phyloP scores from a whole-genome alignment of 2,113 vertebrate species.

The Neolamprologus hecqui region DNA sequence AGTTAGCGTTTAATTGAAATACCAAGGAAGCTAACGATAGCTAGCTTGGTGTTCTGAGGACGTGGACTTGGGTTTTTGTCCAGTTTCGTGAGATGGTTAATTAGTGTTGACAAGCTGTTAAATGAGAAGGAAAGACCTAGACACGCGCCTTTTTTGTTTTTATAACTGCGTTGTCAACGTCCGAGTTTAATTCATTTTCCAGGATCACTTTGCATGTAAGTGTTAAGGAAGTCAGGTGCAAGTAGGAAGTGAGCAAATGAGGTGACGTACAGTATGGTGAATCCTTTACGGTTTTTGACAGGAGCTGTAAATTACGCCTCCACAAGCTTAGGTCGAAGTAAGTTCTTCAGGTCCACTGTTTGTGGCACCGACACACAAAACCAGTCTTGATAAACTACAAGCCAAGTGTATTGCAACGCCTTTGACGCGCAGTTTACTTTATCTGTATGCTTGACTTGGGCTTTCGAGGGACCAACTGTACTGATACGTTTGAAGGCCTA shows the following conservation, averaged over 20 bases:
- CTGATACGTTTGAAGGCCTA: not conserved
- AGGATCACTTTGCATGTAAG: not conserved
- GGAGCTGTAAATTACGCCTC: not conserved
- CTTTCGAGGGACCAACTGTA: not conserved
- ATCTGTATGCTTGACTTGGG: not conserved
- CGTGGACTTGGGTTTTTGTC: not conserved
- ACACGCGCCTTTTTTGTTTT: not conserved
- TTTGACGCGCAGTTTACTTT: not conserved
- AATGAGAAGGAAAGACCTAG: not conserved
- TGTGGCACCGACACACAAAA: not conserved
- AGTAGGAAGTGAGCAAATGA: constrained; percentile 39
- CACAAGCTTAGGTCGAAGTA: not conserved
- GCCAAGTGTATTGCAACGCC: not conserved
- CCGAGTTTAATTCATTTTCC: not conserved
- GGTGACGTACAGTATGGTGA: not conserved
- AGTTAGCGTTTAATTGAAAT: not conserved
- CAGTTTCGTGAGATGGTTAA: not conserved
- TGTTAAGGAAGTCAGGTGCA: constrained; percentile 23
- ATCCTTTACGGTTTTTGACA: not conserved
- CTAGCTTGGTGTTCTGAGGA: not conserved
- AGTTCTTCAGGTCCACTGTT: not conserved
- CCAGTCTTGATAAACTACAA: not conserved
- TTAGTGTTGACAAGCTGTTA: not conserved
- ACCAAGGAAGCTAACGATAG: not conserved
- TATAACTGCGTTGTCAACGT: not conserved